Conservation (phyloP, 2,888 invertebrate species). For the Nephrotoma appendiculata region DNA sequence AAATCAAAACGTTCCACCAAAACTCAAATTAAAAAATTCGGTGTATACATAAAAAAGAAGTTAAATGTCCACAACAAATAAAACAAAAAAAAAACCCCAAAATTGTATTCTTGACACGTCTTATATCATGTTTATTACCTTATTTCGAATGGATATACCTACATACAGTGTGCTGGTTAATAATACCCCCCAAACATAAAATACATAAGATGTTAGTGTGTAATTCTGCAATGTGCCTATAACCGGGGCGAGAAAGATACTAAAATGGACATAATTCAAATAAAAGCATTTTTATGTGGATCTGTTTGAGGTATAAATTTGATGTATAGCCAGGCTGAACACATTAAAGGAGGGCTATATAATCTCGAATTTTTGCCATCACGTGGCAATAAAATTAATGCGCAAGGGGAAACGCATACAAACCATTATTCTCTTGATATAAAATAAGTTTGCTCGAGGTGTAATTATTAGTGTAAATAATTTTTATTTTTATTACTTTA, state of each 20-base stretch:
- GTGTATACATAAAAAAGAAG: background rate
- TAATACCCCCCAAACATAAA: background rate
- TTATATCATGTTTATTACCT: background rate
- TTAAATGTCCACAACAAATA: background rate
- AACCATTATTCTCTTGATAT: background rate
- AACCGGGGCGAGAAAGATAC: background rate
- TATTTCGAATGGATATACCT: background rate
- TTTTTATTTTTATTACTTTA: background rate
- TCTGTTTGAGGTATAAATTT: background rate
- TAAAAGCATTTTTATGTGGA: background rate
- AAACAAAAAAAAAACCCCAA: background rate
- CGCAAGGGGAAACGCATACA: background rate
- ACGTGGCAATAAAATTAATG: background rate
- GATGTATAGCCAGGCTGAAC: background rate
- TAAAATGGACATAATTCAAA: background rate
- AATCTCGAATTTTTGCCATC: background rate
- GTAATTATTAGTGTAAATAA: background rate
- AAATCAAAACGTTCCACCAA: background rate
- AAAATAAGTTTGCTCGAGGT: background rate
- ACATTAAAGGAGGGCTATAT: background rate
- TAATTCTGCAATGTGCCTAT: background rate
- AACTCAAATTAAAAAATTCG: background rate
- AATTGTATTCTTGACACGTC: background rate
- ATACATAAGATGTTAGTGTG: background rate
- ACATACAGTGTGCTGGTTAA: background rate